phyloP scores from a whole-genome alignment of 1,140 invertebrate genomes.

The Himalopsyche phryganea region DNA sequence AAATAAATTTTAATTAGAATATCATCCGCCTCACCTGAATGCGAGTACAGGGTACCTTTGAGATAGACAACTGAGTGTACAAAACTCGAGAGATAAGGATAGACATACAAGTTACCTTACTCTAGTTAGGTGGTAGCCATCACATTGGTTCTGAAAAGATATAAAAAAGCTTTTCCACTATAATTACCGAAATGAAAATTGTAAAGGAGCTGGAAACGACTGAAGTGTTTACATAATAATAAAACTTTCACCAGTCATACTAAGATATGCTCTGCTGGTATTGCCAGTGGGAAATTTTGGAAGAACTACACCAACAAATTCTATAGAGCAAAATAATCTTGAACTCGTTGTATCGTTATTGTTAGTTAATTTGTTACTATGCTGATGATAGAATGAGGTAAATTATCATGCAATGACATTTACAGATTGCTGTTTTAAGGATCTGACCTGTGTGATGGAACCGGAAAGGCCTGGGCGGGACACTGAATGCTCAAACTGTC shows the following conservation, averaged over 20 bases:
- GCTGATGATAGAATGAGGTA: background rate
- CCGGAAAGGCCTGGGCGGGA: slow-evolving; percentile 65
- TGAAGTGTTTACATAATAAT: slow-evolving; percentile 68
- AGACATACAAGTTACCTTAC: too few relatives aligned
- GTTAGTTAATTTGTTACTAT: background rate
- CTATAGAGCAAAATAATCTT: slow-evolving; percentile 46
- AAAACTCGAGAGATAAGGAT: too few relatives aligned
- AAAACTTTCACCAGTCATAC: slow-evolving; percentile 50
- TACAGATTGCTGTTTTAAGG: background rate
- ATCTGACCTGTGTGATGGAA: slow-evolving; percentile 56
- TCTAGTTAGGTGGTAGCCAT: slow-evolving; percentile 49
- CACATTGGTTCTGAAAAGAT: slow-evolving; percentile 36
- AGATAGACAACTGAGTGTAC: too few relatives aligned
- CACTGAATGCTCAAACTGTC: slow-evolving; percentile 52
- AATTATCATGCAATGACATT: background rate
- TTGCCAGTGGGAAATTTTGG: slow-evolving; percentile 72
- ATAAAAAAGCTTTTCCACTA: background rate
- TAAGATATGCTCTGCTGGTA: slow-evolving; percentile 59
- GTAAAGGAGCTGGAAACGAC: slow-evolving; percentile 62
- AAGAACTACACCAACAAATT: slow-evolving; percentile 70
- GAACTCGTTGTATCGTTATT: too few relatives aligned
- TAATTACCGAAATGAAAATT: background rate
- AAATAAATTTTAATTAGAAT: too few relatives aligned
- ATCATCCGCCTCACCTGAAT: too few relatives aligned
- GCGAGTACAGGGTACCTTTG: too few relatives aligned